phyloP scores from a whole-genome alignment of 1,140 invertebrate species.

The Bathynomus jamesi region DNA sequence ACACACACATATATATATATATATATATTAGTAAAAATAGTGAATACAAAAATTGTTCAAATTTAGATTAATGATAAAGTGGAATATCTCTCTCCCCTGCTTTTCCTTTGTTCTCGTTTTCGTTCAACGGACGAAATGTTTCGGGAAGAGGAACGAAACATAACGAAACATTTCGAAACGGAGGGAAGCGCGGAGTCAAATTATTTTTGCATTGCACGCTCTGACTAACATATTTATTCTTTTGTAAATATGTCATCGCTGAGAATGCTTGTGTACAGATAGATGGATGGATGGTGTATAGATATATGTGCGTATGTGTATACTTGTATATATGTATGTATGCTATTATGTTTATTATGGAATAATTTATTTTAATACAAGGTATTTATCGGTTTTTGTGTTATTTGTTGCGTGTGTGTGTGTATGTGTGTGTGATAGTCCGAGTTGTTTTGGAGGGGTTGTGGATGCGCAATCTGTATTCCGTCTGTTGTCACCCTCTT shows the following conservation, averaged over 20 bases:
- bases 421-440: no score
- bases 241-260: background rate
- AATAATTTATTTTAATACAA: no score
- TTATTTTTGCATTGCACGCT: background rate
- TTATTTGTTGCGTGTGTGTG: no score
- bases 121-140: background rate
- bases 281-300: background rate
- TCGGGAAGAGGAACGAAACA: background rate
- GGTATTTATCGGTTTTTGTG: no score
- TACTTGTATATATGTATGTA: background rate
- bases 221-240: conserved; percentile 1
- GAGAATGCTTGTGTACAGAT: background rate
- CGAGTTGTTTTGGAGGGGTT: no score
- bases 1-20: background rate
- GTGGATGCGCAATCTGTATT: no score
- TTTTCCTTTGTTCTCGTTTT: background rate
- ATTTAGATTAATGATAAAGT: background rate
- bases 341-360: background rate
- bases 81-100: background rate
- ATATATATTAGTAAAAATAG: background rate
- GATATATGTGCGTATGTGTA: background rate
- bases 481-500: no score
- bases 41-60: no score
- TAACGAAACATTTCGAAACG: background rate
- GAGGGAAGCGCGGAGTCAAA: background rate